A percentile compares a stretch with the other conserved stretches of the same genome.
phyloP scores from a whole-genome alignment of 1,140 invertebrate species.

The Drosophila parabipectinata region DNA sequence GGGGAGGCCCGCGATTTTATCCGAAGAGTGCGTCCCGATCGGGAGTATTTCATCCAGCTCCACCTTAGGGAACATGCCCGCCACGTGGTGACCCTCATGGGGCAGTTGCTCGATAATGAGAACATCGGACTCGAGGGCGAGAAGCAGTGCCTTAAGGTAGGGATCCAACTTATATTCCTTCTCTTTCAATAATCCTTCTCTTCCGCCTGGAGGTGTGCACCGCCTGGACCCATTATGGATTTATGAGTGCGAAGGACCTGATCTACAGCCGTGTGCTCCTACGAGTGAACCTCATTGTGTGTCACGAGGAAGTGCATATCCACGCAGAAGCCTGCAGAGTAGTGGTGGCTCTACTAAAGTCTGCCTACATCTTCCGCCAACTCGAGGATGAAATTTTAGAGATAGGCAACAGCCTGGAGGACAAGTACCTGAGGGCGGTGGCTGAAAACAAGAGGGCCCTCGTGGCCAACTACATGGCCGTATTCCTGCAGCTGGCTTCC shows the following conservation, averaged over 20 bases:
- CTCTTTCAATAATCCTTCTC: background rate
- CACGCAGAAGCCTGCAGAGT: background rate
- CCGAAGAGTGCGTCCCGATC: background rate
- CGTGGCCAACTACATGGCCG: background rate
- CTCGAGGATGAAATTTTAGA: background rate
- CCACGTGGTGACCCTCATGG: too few relatives aligned
- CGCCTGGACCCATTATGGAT: background rate
- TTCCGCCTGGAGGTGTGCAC: background rate
- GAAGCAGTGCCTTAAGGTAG: background rate
- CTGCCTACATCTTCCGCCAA: background rate
- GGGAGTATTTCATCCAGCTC: background rate
- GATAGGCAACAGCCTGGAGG: background rate
- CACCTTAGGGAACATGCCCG: background rate
- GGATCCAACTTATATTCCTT: background rate
- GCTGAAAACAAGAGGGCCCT: background rate
- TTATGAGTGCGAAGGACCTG: background rate
- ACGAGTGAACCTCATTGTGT: background rate
- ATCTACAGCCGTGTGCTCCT: background rate
- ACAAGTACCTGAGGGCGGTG: background rate
- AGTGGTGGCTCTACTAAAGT: background rate
- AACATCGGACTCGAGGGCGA: too few relatives aligned
- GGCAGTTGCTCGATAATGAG: too few relatives aligned
- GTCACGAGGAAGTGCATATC: background rate
- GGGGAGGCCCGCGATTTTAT: background rate
- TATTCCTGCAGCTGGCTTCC: background rate